Evolutionary conservation across 2,888 invertebrate species (phyloP), one percentile per base, ranked within the genome.

Genomic region (Adineta ricciae): DNA sequence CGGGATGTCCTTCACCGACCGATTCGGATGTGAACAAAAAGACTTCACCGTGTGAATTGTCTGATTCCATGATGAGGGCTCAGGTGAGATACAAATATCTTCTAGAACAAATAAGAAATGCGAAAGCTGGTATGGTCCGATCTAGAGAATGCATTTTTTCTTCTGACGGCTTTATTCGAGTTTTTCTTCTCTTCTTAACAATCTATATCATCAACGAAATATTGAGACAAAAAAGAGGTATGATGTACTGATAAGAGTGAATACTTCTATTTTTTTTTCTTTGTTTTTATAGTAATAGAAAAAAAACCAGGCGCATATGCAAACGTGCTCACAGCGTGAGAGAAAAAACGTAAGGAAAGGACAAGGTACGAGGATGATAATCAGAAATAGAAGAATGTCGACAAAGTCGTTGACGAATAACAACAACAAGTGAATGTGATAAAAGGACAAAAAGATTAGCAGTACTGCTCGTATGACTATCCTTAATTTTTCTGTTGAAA

Each of bases 11-110:
- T 87, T 90, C 90, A 85, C 90, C 90, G 32, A 90, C 90, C 27
- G 90, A 90, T 88, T 90, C 90, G 27, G 90, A 90, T 56, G 90
- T 90, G 86, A 90, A 90, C 41, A 90, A 87, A 87, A 90, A 90
- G 9, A 54, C 36, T 84, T 86, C 86, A 41, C 82, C 82, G 27
- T 82, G 11, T 46, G 82, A 3, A 36, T 64, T 64, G 19, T 64
- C 64, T 2, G 64, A 64, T 64, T 64, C 64, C 64, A 64, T 64
- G 7, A 11, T 64, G 32, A 32, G 32, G 64, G 64, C 64, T 64
- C 27, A 32, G 64, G 14, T 64, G 64, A 19, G 5, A 3, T 64
- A 9, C 32, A 36, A 32, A 19, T 32, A 9, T 64, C 32, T 11
- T 64, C 64, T 64, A 19, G 19, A 52, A 52, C 7, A 52, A 52